These are phyloP conservation scores for Gymnosoma rotundatum DNA, from an alignment of 2,888 invertebrate genomes.

Conservation along the genomic window DNA sequence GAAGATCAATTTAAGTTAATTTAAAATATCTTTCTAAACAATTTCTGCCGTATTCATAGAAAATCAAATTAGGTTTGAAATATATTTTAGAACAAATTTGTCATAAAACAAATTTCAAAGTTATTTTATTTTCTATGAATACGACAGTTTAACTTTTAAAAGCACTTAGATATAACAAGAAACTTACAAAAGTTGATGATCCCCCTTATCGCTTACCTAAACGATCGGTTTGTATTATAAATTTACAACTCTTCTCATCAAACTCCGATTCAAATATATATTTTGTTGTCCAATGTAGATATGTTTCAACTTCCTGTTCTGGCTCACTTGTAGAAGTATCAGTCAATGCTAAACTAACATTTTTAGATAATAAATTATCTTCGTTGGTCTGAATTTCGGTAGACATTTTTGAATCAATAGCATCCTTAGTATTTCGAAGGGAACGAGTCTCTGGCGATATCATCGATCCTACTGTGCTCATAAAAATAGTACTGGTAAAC, in stretches of 20 bases:
- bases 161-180: too few relatives aligned
- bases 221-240: constrained; percentile 78
- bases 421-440: not conserved
- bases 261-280: constrained; percentile 73
- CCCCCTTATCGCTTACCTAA: constrained; percentile 72
- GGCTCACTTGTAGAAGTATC: not conserved
- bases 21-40: too few relatives aligned
- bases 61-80: too few relatives aligned
- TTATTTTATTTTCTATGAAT: too few relatives aligned
- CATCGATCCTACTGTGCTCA: not conserved
- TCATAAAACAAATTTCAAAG: too few relatives aligned
- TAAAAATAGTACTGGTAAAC: not conserved
- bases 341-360: not conserved
- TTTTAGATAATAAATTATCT: not conserved
- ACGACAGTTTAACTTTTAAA: too few relatives aligned
- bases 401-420: too few relatives aligned
- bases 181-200: too few relatives aligned
- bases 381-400: not conserved
- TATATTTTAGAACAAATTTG: too few relatives aligned
- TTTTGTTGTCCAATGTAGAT: constrained; percentile 75
- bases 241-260: constrained; percentile 69
- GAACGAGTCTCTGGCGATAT: not conserved
- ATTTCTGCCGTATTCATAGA: too few relatives aligned
- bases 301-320: not conserved
- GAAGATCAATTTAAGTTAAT: too few relatives aligned